A percentile compares a stretch with the other conserved stretches of the same genome.
phyloP scores from a whole-genome alignment of 1,140 invertebrate species.

The Psilanteris sp. region DNA sequence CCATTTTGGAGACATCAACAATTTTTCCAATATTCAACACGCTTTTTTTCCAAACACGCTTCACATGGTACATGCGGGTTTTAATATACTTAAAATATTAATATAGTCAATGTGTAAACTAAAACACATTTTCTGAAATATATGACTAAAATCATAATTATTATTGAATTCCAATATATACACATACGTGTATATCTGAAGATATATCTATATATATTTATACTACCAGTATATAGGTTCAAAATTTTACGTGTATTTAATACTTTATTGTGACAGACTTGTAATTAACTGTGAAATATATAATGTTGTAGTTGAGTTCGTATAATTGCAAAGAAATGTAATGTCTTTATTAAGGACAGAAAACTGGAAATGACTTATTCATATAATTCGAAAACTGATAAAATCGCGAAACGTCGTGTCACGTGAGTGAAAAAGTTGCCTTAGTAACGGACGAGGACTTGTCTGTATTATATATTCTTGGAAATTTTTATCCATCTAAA shows the following conservation, averaged over 20 bases:
- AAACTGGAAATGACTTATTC: constrained; percentile 52
- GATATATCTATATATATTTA: too few relatives aligned
- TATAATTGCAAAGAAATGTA: constrained; percentile 41
- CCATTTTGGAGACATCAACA: constrained; percentile 32
- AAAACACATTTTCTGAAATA: too few relatives aligned
- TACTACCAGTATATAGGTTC: too few relatives aligned
- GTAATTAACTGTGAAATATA: too few relatives aligned
- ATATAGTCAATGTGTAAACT: too few relatives aligned
- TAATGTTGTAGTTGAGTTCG: constrained; percentile 4
- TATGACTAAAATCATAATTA: too few relatives aligned
- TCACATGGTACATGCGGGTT: not conserved
- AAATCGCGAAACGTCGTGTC: constrained; percentile 51
- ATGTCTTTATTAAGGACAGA: constrained; percentile 48
- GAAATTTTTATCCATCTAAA: constrained; percentile 64
- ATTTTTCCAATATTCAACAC: constrained; percentile 3
- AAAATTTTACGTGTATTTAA: not conserved
- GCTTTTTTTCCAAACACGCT: constrained; percentile 2
- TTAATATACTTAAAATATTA: too few relatives aligned
- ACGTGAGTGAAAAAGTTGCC: constrained; percentile 54
- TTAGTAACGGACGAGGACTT: constrained; percentile 20
- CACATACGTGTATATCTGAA: too few relatives aligned
- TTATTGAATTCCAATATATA: too few relatives aligned
- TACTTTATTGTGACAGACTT: not conserved
- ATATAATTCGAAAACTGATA: constrained; percentile 55
- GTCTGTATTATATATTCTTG: constrained; percentile 58